Evolutionary conservation across 2,797 vertebrate species (phyloP), one percentile per base, ranked within the genome.

Genomic region (Glossophaga mutica): DNA sequence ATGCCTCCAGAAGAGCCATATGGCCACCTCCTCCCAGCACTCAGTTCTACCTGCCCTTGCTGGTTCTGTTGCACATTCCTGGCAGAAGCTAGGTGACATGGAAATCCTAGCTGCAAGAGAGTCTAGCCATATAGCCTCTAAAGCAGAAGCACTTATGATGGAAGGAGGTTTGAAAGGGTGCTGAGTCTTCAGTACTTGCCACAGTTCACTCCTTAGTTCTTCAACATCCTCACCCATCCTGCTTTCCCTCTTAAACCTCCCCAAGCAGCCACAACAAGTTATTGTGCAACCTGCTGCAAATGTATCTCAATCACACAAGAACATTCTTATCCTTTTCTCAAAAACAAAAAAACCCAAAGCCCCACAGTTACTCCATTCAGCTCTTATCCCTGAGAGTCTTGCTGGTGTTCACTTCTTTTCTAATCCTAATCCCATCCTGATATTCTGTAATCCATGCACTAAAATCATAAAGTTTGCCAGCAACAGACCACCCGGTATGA

Each of bases 1-100:
- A 5, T 18, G 18, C n/a, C 21, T 4, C 26, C 77, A 6, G 74
- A 82, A 19, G 16, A 73, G 70, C 32, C 34, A 6, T 0, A 0
- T 6, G 39, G 34, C 42, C 46, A 4, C 59, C 46, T 50, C 46
- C 39, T 19, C 68, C 9, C 7, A 12, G 24, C 0, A 0, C 52
- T n/a, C 32, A 9, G 4, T 11, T 48, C 73, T 3, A 18, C 52
- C 48, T 76, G 76, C 57, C 65, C 9, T 26, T 90, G 70, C 77
- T 48, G 77, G 67, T 6, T 24, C 2, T 0, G 34, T 11, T 32
- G 26, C 32, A 29, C 65, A 70, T 68, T 87, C 39, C 34, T 16
- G 26, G 48, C 37, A 70, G 42, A 67, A 82, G 55, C 21, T 57
- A 59, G 4, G 48, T 22, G 42, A 87, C 5, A 1, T 4, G 55